Conservation (phyloP, 2,113 vertebrate genomes). For the Aythya baeri region DNA sequence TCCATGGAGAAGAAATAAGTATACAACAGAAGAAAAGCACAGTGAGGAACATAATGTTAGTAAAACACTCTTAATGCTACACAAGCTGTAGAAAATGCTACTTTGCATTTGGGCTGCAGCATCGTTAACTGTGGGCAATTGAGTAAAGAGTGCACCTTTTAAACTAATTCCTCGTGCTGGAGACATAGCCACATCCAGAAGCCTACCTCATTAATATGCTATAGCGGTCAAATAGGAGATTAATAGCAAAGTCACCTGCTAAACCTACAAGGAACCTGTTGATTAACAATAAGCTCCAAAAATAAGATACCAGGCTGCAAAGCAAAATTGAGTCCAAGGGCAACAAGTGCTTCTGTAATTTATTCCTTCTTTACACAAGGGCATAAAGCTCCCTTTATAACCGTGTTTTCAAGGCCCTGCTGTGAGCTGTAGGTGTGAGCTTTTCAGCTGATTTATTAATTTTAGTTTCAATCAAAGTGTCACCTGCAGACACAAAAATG, state of each 20-base stretch:
- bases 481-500: constrained; percentile 88
- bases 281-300: constrained; percentile 84
- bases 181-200: constrained; percentile 70
- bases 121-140: constrained; percentile 75
- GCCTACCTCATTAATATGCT: constrained; percentile 81
- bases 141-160: constrained; percentile 80
- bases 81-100: constrained; percentile 77
- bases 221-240: constrained; percentile 82
- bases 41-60: constrained; percentile 79
- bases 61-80: constrained; percentile 79
- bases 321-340: constrained; percentile 83
- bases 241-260: constrained; percentile 86
- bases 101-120: constrained; percentile 78
- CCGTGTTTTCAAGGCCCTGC: constrained; percentile 83
- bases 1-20: constrained; percentile 77
- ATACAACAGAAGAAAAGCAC: constrained; percentile 80
- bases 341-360: constrained; percentile 88
- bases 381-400: constrained; percentile 87
- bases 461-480: constrained; percentile 89
- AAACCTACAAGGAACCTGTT: constrained; percentile 85
- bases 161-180: constrained; percentile 76
- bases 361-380: constrained; percentile 84
- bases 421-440: constrained; percentile 87
- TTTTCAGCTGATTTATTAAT: constrained; percentile 88
- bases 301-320: constrained; percentile 85